phyloP scores from a whole-genome alignment of 2,888 invertebrate genomes.

The Cryptus armator region DNA sequence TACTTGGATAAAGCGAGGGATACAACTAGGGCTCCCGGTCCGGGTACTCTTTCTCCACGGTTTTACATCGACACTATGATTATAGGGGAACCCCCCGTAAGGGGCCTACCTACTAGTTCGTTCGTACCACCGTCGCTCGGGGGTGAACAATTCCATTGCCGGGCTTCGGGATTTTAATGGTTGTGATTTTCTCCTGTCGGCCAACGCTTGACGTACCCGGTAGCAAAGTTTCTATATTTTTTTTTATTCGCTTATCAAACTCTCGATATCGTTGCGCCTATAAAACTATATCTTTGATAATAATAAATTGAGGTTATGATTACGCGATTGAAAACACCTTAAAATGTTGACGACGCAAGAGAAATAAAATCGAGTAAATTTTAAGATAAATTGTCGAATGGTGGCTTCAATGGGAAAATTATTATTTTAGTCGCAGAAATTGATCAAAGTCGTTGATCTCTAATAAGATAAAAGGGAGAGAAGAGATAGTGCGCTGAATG shows the following conservation, averaged over 20 bases:
- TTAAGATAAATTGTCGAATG: too few relatives aligned
- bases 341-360: too few relatives aligned
- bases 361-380: too few relatives aligned
- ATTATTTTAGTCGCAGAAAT: background rate
- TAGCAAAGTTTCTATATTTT: background rate
- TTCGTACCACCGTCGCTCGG: constrained; percentile 4
- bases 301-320: too few relatives aligned
- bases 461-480: constrained; percentile 52
- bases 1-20: constrained; percentile 78
- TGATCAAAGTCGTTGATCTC: too few relatives aligned
- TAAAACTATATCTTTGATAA: too few relatives aligned
- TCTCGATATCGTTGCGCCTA: too few relatives aligned
- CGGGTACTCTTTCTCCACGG: constrained; percentile 63
- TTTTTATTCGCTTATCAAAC: background rate
- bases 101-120: constrained; percentile 10
- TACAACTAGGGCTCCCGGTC: background rate
- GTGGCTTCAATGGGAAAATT: background rate
- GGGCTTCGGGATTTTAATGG: constrained; percentile 62
- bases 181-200: constrained; percentile 57
- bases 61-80: constrained; percentile 71
- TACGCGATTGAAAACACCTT: too few relatives aligned
- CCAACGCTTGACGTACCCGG: background rate
- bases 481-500: constrained; percentile 72
- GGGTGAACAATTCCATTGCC: constrained; percentile 60
- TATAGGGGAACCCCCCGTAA: constrained; percentile 59